Evolutionary conservation across 2,113 vertebrate genomes (phyloP), one percentile per base, ranked within the genome.

Genomic region (Zosterops hypoxanthus): DNA sequence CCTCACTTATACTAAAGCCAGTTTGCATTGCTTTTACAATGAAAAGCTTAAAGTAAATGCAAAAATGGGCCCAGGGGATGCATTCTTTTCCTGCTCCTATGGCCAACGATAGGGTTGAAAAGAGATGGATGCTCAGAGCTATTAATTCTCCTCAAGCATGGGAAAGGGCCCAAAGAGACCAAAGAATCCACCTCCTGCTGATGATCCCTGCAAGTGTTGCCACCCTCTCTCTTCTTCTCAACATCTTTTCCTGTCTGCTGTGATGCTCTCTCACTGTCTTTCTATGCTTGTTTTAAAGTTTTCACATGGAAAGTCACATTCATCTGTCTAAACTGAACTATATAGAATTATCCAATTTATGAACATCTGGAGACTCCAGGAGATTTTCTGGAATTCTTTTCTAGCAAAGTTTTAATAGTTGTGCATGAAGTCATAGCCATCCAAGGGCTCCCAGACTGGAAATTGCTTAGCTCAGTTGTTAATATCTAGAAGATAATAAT

Each of bases 41-140:
- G 69, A 87, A 94, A 96, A 92, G 84, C 83, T 91, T 91, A 84
- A 91, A 82, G 59, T 75, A 96, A 95, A 92, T 79, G 69, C 70
- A 86, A 82, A 94, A 95, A 79, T 84, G 65, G 61, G 52, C 94
- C 56, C 81, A 61, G 16, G 81, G 73, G 93, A 68, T 75, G 8
- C 60, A 36, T 94, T 92, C 21, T 86, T 82, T 92, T 89, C 46
- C 49, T 92, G 69, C 41, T 72, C 65, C 42, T 82, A 36, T 39
- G 66, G 49, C 57, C 49, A 96, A 14, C 0, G 1, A 63, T 65
- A 61, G 61, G 26, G n/a, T 53, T 80, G 59, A 85, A 90, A 88
- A 66, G 36, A 33, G 34, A 22, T 47, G 55, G 59, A 69, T 80
- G 26, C 56, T 87, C 63, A 28, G 53, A 82, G n/a, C 23, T 59